A percentile compares a stretch with the other conserved stretches of the same genome.
Evolutionary conservation across 2,888 invertebrate genomes (phyloP).

Genomic region (Syrista parreyssii): DNA sequence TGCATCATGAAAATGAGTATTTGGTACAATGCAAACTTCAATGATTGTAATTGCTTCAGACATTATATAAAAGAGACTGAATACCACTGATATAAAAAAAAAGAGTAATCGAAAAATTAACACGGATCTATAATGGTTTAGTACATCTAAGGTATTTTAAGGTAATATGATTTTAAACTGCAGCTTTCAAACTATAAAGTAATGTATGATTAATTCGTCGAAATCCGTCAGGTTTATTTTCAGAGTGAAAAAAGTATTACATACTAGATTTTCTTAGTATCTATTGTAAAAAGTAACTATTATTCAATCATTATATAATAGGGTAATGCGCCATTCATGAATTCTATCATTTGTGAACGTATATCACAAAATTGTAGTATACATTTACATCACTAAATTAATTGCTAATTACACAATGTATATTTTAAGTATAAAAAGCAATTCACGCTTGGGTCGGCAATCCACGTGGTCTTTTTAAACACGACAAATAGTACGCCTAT

Average conservation of each 20-base stretch:
- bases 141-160: neutral
- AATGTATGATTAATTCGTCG: neutral
- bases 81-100: slow-evolving; percentile 31
- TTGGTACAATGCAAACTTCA: neutral
- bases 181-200: neutral
- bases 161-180: neutral
- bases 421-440: neutral
- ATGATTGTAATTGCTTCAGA: neutral
- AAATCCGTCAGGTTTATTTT: neutral
- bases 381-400: neutral
- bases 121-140: neutral
- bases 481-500: neutral
- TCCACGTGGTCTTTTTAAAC: neutral
- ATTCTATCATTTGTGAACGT: neutral
- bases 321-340: neutral
- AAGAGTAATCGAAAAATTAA: neutral
- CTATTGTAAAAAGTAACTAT: neutral
- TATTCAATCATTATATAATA: neutral
- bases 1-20: neutral
- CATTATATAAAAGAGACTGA: slow-evolving; percentile 34
- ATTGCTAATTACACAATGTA: neutral
- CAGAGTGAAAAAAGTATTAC: neutral
- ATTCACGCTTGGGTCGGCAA: neutral
- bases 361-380: neutral
- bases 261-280: neutral